Evolutionary conservation across 2,888 invertebrate species (phyloP), one percentile per base, ranked within the genome.

Genomic region (Aleiodes leptofemur): DNA sequence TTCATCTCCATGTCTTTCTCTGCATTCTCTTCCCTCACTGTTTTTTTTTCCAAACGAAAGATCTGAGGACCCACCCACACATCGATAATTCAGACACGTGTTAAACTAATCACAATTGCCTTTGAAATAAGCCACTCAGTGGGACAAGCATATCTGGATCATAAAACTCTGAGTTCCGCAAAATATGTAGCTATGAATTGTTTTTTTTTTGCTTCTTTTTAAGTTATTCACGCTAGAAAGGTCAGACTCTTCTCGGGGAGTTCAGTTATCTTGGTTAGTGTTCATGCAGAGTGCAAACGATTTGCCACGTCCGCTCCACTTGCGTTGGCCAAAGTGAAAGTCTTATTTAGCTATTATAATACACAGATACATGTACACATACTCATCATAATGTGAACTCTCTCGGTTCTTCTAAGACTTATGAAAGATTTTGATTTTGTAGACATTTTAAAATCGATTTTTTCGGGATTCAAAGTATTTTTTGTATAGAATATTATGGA

Each of bases 271-370:
- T 64, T 59, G n/a, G 8, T 16, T 9, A 23, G 59, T 64, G 14
- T 16, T 23, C 31, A 59, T n/a, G 38, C 16, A 50, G 31, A 34
- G 34, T 59, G 53, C 72, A 61, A 55, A 57, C 73, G 80, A 82
- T 81, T 81, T 80, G 79, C 82, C 79, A 80, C 82, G 82, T 83
- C 82, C 83, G 83, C 79, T 85, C 83, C 80, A 83, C 82, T 81
- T 85, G 75, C 70, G 53, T 76, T 76, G 70, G 69, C 69, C 56
- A 66, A 76, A 74, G 51, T 31, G 64, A 55, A 73, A 64, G 43
- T 70, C 51, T 51, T 11, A 51, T 50, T 61, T 43, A 43, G 9
- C 51, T 61, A 23, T 48, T 48, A 13, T 61, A 43, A 43, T 11
- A 9, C 43, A 43, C 43, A 43, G 7, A 71, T 16, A 23, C 50